Conservation (phyloP, 2,888 invertebrate genomes). For the Drosophila prostipennis region DNA sequence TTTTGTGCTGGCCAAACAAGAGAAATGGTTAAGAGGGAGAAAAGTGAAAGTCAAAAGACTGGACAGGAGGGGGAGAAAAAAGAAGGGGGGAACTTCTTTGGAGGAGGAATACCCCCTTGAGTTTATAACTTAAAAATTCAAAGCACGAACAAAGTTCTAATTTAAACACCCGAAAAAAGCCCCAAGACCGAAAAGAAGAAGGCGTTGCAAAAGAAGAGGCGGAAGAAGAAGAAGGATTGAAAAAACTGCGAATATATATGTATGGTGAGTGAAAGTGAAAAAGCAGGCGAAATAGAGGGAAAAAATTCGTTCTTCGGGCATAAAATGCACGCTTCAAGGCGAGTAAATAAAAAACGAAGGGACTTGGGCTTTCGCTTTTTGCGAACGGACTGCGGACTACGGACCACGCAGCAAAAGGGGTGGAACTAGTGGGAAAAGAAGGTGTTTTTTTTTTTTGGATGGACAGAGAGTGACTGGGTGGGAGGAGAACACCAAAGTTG, state of each 20-base stretch:
- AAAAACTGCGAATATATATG: constrained; percentile 21
- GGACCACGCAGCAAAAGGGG: constrained; percentile 61
- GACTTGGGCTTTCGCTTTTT: constrained; percentile 14
- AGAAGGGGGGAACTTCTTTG: constrained; percentile 37
- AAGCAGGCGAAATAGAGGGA: constrained; percentile 27
- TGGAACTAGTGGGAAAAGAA: constrained; percentile 57
- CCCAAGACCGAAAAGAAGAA: constrained; percentile 15
- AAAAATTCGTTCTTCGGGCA: constrained; percentile 58
- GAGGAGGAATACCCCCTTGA: constrained; percentile 71
- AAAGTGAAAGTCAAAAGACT: constrained; percentile 43
- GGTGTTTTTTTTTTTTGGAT: background rate
- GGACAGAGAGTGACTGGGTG: background rate
- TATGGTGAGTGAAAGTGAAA: constrained; percentile 27
- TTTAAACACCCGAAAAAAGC: constrained; percentile 79
- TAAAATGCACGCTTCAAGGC: constrained; percentile 73
- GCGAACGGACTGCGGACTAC: no score
- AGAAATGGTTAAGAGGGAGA: constrained; percentile 27
- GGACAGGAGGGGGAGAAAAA: background rate
- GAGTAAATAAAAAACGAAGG: constrained; percentile 72
- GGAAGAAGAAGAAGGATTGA: constrained; percentile 1
- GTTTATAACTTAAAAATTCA: constrained; percentile 84
- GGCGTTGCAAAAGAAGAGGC: constrained; percentile 1
- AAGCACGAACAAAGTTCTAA: constrained; percentile 84
- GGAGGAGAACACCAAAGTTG: constrained; percentile 15
- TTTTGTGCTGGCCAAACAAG: constrained; percentile 41